Base-by-base conservation (phyloP, 2,888 invertebrate genomes). In the Heliconius hortense region DNA sequence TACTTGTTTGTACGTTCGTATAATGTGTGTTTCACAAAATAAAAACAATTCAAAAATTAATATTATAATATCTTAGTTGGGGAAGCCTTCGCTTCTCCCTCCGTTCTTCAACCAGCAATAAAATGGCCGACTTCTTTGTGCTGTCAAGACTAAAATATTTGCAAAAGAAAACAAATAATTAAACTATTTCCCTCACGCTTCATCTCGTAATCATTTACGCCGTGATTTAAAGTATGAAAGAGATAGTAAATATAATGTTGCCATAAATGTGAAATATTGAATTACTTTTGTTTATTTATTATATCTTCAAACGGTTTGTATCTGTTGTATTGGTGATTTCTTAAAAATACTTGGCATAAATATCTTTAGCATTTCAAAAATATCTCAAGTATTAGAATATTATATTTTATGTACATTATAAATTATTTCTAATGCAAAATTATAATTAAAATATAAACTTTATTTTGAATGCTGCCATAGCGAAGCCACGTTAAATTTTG, bases 51-150 rank as follows among this genome's bases (percentile, higher is more conserved):
- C 81, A 85, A 86, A 88, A 90, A 89, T 88, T 87, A 89, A 56
- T 77, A 64, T 53, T 76, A 62, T 64, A 69, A 48, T 84, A 88
- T 88, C 83, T 87, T 86, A 73, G 84, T 83, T 84, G 84, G 82
- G 76, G 85, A 85, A 85, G 85, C 86, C 84, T 85, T 85, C 86
- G 87, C 85, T 89, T 88, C 87, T 86, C 84, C 85, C 84, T 85
- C 84, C 82, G 77, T 81, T 86, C 86, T 84, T 86, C 85, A 87
- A 84, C 82, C 85, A 87, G 89, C 87, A 90, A 90, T 93, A 94
- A 94, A 92, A 94, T 94, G 94, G 94, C 94, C 90, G 94, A 89
- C 89, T 90, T 86, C 90, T 93, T 94, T 93, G 93, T 93, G 91
- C 93, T 93, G 94, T 93, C 93, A 93, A 90, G 90, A 77, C 83